Conservation (phyloP, 1,140 invertebrate genomes). For the Cydia amplana region DNA sequence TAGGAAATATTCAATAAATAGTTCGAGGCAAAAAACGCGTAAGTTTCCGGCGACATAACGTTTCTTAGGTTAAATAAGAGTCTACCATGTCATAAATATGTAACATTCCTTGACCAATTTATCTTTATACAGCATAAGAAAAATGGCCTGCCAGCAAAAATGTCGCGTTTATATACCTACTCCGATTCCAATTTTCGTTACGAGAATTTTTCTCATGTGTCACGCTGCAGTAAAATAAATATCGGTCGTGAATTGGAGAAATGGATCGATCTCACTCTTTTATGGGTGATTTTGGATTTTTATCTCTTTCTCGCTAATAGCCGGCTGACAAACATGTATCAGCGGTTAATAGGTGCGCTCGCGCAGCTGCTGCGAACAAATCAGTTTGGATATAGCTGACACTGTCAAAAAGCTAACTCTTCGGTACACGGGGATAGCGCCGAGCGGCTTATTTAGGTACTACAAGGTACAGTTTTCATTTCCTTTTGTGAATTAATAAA, state of each 20-base stretch:
- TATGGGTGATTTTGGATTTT: conserved; percentile 65
- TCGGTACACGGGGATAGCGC: conserved; percentile 46
- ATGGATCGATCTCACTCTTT: conserved; percentile 73
- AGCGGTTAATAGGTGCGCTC: conserved; percentile 77
- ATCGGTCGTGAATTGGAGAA: conserved; percentile 69
- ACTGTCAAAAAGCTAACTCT: conserved; percentile 73
- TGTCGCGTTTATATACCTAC: conserved; percentile 61
- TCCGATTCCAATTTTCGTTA: conserved; percentile 67
- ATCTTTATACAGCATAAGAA: conserved; percentile 71
- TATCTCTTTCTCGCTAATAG: conserved; percentile 76
- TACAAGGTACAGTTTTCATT: conserved; percentile 2
- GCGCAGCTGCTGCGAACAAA: conserved; percentile 78
- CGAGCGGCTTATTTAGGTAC: conserved; percentile 39
- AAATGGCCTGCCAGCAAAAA: conserved; percentile 64
- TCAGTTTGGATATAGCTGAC: conserved; percentile 77
- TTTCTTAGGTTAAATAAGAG: conserved; percentile 26
- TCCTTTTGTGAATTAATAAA: too few species aligned
- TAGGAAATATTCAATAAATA: conserved; percentile 7
- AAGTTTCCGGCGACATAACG: not conserved
- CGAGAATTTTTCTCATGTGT: conserved; percentile 70
- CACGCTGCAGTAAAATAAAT: conserved; percentile 75
- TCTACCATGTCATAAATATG: conserved; percentile 22
- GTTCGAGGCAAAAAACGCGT: not conserved
- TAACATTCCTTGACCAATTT: conserved; percentile 63
- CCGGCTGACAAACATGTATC: conserved; percentile 78